Evolutionary conservation across 1,140 invertebrate genomes (phyloP), one percentile per base, ranked within the genome.

Genomic region (Zaprionus capensis): DNA sequence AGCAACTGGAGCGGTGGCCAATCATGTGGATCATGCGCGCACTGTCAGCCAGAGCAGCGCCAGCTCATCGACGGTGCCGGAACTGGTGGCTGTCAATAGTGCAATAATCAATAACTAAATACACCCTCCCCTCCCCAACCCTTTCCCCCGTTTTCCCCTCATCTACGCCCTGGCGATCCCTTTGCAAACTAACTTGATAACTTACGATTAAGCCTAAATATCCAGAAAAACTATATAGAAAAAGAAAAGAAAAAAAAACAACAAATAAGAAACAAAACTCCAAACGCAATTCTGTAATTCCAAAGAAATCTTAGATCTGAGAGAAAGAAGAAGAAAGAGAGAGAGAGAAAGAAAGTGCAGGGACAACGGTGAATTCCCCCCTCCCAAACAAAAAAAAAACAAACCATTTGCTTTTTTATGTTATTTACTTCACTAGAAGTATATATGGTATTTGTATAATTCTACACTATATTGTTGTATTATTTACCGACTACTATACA

Each of bases 41-140:
- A 95, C 94, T 5, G 95, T 95, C 49, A 95, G 95, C 91, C 95
- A 93, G 64, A 93, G 92, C 72, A 93, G 92, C 68, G 85, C 38
- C 26, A 73, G 80, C 26, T 91, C 90, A 15, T 91, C 91, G 7
- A 80, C 73, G n/a, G 88, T 84, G 36, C 91, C 91, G 15, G 91
- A 92, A 57, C 64, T 92, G 59, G 91, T 91, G 44, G 77, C 91
- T 49, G 76, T 71, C 5, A 92, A 82, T 78, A 81, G 76, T 85
- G 85, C 86, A 86, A 91, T 91, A 70, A 90, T 80, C 86, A 85
- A 80, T 90, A 90, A 90, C 67, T 85, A 63, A 73, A 69, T 55
- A n/a, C 38, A 61, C 51, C 15, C n/a, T n/a, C 34, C 36, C n/a
- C 28, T 7, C 5, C 7, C 28, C 5, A 14, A 4, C 28, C 4